These are phyloP conservation scores for Ornithorhynchus anatinus DNA, from an alignment of 2,113 vertebrate genomes.

Conservation along the genomic window DNA sequence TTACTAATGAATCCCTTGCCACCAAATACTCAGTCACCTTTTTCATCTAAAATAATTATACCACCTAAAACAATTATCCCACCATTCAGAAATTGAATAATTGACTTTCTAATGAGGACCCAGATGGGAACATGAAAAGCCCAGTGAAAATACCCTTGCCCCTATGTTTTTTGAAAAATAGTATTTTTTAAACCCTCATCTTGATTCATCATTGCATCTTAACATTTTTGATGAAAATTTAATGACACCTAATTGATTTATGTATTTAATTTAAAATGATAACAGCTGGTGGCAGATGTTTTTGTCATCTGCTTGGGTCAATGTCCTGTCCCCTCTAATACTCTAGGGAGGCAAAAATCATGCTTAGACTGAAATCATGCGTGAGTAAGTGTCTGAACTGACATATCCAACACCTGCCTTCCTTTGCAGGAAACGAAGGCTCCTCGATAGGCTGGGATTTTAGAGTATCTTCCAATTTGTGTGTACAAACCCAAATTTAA, in stretches of 20 bases:
- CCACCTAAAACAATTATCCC: too few relatives aligned
- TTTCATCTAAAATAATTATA: too few relatives aligned
- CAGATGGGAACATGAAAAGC: neutral
- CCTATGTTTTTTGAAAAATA: neutral
- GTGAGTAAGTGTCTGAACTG: neutral
- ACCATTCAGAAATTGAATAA: neutral
- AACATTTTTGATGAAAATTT: neutral
- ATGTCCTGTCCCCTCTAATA: neutral
- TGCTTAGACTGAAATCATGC: neutral
- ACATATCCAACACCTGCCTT: too few relatives aligned
- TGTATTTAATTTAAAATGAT: neutral
- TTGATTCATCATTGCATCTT: neutral
- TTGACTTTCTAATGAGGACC: neutral
- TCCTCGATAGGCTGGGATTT: neutral
- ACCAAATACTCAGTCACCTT: too few relatives aligned
- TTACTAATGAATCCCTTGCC: too few relatives aligned
- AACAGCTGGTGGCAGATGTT: neutral
- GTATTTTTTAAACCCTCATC: neutral
- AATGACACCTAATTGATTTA: neutral
- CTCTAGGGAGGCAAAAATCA: neutral
- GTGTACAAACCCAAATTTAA: neutral
- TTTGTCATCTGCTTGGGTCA: neutral
- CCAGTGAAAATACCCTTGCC: neutral
- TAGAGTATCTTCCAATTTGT: neutral
- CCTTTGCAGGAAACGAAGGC: too few relatives aligned